A percentile compares a stretch with the other conserved stretches of the same genome.
Conservation (phyloP, 2,888 invertebrate species). For the Notodonta ziczac region DNA sequence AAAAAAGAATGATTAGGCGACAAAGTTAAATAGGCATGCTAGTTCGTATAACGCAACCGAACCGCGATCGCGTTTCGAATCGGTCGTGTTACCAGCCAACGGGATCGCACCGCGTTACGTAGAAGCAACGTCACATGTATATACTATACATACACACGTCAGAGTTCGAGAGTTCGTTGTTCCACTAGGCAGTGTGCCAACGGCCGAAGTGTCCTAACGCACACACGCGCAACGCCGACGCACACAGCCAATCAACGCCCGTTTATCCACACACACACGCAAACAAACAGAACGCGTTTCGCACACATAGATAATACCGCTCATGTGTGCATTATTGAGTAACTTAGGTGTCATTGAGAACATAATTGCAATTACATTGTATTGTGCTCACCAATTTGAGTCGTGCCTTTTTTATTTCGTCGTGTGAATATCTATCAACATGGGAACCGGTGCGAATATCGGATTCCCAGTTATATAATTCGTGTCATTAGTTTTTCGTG, state of each 20-base stretch:
- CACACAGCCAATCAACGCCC: constrained; percentile 43
- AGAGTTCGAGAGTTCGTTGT: constrained; percentile 77
- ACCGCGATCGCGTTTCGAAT: constrained; percentile 40
- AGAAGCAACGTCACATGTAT: constrained; percentile 60
- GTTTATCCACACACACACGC: constrained; percentile 45
- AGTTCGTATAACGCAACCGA: constrained; percentile 13
- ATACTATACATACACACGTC: constrained; percentile 62
- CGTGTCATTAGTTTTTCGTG: constrained; percentile 33
- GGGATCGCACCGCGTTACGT: constrained; percentile 56
- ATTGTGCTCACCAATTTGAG: constrained; percentile 49
- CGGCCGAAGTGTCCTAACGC: constrained; percentile 61
- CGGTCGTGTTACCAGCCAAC: constrained; percentile 56
- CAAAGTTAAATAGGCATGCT: constrained; percentile 32
- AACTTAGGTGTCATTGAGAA: constrained; percentile 65
- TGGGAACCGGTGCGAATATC: constrained; percentile 53
- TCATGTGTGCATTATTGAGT: constrained; percentile 55
- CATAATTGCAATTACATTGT: constrained; percentile 51
- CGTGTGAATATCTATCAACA: constrained; percentile 45
- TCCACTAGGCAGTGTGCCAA: constrained; percentile 83
- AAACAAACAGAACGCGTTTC: constrained; percentile 33
- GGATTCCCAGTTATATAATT: constrained; percentile 57
- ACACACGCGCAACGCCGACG: constrained; percentile 39
- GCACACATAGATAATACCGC: constrained; percentile 33
- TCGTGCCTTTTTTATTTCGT: constrained; percentile 42
- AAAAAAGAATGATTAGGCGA: constrained; percentile 29